phyloP scores from a whole-genome alignment of 2,113 vertebrate species.

The Ochotona princeps region DNA sequence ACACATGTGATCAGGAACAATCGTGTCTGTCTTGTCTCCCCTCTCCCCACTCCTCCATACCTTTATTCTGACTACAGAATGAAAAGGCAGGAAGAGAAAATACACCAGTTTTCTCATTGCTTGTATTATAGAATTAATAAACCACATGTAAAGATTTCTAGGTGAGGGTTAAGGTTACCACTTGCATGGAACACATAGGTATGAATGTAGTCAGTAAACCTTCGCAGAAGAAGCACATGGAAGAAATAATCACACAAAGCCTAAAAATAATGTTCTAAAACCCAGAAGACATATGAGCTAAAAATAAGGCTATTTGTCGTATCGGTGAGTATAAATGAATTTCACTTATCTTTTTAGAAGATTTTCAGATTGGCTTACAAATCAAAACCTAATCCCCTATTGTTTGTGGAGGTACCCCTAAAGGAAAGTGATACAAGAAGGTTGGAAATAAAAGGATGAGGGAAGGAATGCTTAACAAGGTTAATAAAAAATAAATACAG shows the following conservation, averaged over 20 bases:
- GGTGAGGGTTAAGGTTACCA: neutral
- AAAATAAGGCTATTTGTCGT: constrained; percentile 36
- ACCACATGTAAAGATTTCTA: neutral
- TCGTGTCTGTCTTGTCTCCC: neutral
- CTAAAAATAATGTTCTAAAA: constrained; percentile 27
- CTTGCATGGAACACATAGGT: constrained; percentile 16
- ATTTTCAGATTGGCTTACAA: constrained; percentile 54
- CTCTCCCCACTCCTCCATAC: neutral
- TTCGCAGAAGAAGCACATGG: constrained; percentile 29
- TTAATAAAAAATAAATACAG: constrained; percentile 34
- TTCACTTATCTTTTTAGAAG: constrained; percentile 61
- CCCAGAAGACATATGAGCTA: constrained; percentile 28
- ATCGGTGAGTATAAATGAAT: constrained; percentile 61
- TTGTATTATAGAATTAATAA: constrained; percentile 35
- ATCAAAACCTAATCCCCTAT: constrained; percentile 50
- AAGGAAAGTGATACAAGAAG: constrained; percentile 30
- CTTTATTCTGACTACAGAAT: neutral
- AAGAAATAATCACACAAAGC: constrained; percentile 53
- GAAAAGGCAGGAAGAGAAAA: constrained; percentile 21
- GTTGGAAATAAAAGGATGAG: constrained; percentile 21
- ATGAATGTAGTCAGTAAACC: neutral
- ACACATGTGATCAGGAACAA: neutral
- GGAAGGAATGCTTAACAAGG: constrained; percentile 23
- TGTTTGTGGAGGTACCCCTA: neutral
- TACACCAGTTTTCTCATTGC: neutral